phyloP scores from a whole-genome alignment of 2,888 invertebrate species.

The Tethea ocularis region DNA sequence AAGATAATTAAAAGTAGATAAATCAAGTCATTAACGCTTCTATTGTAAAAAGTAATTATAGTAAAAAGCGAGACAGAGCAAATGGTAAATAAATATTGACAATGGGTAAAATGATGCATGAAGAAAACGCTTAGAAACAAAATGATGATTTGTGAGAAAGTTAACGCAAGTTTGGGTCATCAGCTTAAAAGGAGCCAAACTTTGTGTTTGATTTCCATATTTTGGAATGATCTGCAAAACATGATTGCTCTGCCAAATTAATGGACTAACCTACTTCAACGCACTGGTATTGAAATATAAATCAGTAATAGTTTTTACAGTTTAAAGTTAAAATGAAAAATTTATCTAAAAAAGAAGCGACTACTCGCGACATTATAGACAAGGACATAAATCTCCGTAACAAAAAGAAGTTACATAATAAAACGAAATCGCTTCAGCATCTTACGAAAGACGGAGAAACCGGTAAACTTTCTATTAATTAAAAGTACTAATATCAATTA shows the following conservation, averaged over 20 bases:
- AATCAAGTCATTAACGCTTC: background rate
- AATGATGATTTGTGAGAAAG: constrained; percentile 34
- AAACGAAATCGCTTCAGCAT: background rate
- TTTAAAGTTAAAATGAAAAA: too few relatives aligned
- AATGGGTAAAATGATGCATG: constrained; percentile 30
- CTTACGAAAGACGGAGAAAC: background rate
- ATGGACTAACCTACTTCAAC: too few relatives aligned
- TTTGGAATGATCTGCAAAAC: too few relatives aligned
- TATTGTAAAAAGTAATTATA: background rate
- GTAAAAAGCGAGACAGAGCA: background rate
- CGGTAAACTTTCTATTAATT: constrained; percentile 1
- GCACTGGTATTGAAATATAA: too few relatives aligned
- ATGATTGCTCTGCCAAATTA: background rate
- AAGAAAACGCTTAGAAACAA: constrained; percentile 28
- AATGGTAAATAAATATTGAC: too few relatives aligned
- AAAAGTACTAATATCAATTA: background rate
- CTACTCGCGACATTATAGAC: background rate
- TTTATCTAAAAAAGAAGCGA: background rate
- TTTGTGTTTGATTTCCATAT: constrained; percentile 25
- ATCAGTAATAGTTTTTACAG: too few relatives aligned
- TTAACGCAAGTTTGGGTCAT: constrained; percentile 26
- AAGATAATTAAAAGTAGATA: background rate
- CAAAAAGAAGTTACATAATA: background rate
- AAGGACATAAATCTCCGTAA: background rate
- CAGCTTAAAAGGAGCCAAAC: constrained; percentile 26